Evolutionary conservation across 2,113 vertebrate genomes (phyloP), one percentile per base, ranked within the genome.

Genomic region (Tenrec ecaudatus): DNA sequence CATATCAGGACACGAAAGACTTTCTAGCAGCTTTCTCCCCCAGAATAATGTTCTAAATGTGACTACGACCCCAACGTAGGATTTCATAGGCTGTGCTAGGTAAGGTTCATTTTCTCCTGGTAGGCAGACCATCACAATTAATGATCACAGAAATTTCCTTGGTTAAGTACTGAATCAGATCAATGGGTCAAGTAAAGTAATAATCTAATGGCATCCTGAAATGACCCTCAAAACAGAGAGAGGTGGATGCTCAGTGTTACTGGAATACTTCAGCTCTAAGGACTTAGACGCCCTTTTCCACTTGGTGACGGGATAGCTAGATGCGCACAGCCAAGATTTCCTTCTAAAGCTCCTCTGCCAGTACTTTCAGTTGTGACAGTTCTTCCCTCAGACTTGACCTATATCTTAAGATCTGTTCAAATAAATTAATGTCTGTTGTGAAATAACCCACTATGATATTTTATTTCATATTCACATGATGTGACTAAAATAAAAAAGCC

Each of bases 301-400:
- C 78, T 69, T 31, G 10, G 38, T 73, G 40, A 40, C 40, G 40
- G 3, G 16, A 60, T 5, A 4, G 36, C 27, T 66, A 22, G 33
- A 81, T 60, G 68, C 89, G 27, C 19, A 64, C 64, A 17, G 17
- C 43, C 60, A 53, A 66, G 27, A 81, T n/a, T 80, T 81, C 87
- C 40, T 89, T 86, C 79, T 77, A 38, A 38, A 62, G 85, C 92
- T 84, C 12, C 12, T 77, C 89, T 91, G 60, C 58, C n/a, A 95
- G 11, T 66, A 22, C 2, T 81, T 93, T 89, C 29, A 81, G 78
- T 82, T 92, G 84, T 62, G 43, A 82, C 7, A 16, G 81, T 11
- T 22, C 23, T 29, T 88, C 62, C 29, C 29, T 88, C 68, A 23
- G 58, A 83, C 23, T 31, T 33, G 9, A 40, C 16, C 25, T 6